Percentiles rank a stretch among this genome's conserved stretches.
These are phyloP conservation scores for Hoplias malabaricus DNA, from an alignment of 2,113 vertebrate species.

Conservation along the genomic window DNA sequence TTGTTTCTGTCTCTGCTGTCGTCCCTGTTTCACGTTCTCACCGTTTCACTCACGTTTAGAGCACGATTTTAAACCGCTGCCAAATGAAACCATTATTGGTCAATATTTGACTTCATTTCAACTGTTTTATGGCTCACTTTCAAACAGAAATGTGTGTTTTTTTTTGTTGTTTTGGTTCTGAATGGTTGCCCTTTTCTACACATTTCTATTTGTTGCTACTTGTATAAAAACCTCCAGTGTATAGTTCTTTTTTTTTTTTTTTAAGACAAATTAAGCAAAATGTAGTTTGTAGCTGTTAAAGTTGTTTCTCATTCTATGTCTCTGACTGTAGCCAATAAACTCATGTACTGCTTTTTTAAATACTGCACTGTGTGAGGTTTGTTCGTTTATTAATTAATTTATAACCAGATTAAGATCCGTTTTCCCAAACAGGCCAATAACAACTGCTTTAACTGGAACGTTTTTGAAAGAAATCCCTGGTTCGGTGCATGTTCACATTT, in stretches of 20 bases:
- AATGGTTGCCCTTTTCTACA: slow-evolving; percentile 50
- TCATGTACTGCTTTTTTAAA: too few species aligned
- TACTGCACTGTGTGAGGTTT: too few species aligned
- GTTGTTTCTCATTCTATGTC: too few species aligned
- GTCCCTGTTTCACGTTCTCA: slow-evolving; percentile 57
- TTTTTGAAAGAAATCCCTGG: too few species aligned
- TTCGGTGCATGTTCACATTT: too few species aligned
- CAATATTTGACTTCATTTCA: slow-evolving; percentile 88
- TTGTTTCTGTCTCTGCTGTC: slow-evolving; percentile 52
- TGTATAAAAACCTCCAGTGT: slow-evolving; percentile 48
- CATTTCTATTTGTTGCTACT: slow-evolving; percentile 49
- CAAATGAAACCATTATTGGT: slow-evolving; percentile 66
- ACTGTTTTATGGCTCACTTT: slow-evolving; percentile 54
- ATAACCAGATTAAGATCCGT: too few species aligned
- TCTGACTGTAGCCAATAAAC: too few species aligned
- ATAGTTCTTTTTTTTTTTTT: slow-evolving; percentile 35
- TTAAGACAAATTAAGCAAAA: slow-evolving; percentile 31
- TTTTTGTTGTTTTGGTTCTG: slow-evolving; percentile 55
- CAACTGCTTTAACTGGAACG: too few species aligned
- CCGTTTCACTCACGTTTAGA: slow-evolving; percentile 62
- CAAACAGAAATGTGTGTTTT: slow-evolving; percentile 55
- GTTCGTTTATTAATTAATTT: too few species aligned
- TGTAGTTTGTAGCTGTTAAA: slow-evolving; percentile 28
- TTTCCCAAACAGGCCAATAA: too few species aligned
- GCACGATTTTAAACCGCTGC: slow-evolving; percentile 62